A percentile compares a stretch with the other conserved stretches of the same genome.
Evolutionary conservation across 2,113 vertebrate genomes (phyloP).

Genomic region (Bos taurus): DNA sequence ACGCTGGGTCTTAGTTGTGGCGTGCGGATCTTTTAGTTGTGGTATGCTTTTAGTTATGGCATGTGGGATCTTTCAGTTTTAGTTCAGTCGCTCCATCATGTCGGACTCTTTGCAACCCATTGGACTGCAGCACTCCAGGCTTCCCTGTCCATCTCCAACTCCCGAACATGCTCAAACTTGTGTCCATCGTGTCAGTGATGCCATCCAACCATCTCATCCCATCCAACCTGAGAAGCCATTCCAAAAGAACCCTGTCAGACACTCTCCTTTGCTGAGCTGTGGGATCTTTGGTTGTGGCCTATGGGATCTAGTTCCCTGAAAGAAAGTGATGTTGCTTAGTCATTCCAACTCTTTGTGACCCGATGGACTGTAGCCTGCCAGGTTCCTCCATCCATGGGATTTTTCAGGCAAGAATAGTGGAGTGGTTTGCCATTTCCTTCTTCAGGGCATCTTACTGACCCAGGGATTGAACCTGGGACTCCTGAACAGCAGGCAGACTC

Average conservation of each 20-base stretch:
- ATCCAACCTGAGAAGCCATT: neutral
- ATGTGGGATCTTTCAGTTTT: neutral
- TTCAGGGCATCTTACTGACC: neutral
- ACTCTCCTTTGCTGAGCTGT: neutral
- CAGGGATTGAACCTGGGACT: neutral
- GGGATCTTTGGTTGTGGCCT: neutral
- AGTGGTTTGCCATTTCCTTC: neutral
- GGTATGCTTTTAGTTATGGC: neutral
- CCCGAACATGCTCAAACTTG: neutral
- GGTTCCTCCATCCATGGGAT: neutral
- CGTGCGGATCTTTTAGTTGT: neutral
- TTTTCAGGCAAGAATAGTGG: neutral
- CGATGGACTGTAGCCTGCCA: neutral
- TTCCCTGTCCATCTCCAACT: neutral
- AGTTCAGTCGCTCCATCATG: rapidly evolving
- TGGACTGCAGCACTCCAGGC: neutral
- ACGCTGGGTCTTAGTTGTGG: neutral
- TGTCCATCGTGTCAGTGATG: neutral
- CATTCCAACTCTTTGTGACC: neutral
- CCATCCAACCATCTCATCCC: neutral
- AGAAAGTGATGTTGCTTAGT: neutral
- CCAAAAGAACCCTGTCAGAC: neutral
- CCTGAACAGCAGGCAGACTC: neutral
- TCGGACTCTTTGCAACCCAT: rapidly evolving
- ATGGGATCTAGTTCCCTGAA: neutral